Evolutionary conservation across 2,113 vertebrate species (phyloP).

Genomic region (Erpornis zantholeuca): DNA sequence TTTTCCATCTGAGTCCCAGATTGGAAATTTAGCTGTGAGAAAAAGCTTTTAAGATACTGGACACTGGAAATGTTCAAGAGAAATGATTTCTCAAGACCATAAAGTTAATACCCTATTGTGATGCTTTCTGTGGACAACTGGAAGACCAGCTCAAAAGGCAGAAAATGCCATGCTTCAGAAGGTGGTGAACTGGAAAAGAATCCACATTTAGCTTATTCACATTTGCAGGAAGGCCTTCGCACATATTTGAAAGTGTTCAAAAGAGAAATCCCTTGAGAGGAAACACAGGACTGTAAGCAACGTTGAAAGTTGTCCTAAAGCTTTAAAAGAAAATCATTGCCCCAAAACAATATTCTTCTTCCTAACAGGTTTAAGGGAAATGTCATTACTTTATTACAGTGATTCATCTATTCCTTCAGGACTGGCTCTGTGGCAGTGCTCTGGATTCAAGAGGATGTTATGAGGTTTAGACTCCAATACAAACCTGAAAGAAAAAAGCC

Average conservation of each 20-base stretch:
- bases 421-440: neutral
- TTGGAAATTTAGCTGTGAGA: neutral
- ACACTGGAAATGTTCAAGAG: neutral
- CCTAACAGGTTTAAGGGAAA: constrained; percentile 40
- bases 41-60: neutral
- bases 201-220: constrained; percentile 18
- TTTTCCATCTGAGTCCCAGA: neutral
- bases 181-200: neutral
- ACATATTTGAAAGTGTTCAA: neutral
- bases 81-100: neutral
- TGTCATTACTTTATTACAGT: constrained; percentile 43
- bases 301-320: neutral
- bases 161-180: neutral
- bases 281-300: neutral
- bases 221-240: neutral
- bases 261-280: neutral
- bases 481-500: neutral
- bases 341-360: constrained; percentile 11
- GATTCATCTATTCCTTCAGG: neutral
- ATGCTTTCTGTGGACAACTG: neutral
- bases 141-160: constrained; percentile 12
- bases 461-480: neutral
- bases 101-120: neutral
- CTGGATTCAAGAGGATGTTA: neutral
- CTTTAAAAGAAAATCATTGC: neutral